These are phyloP conservation scores for Hylia prasina DNA, from an alignment of 2,113 vertebrate genomes.

Conservation along the genomic window DNA sequence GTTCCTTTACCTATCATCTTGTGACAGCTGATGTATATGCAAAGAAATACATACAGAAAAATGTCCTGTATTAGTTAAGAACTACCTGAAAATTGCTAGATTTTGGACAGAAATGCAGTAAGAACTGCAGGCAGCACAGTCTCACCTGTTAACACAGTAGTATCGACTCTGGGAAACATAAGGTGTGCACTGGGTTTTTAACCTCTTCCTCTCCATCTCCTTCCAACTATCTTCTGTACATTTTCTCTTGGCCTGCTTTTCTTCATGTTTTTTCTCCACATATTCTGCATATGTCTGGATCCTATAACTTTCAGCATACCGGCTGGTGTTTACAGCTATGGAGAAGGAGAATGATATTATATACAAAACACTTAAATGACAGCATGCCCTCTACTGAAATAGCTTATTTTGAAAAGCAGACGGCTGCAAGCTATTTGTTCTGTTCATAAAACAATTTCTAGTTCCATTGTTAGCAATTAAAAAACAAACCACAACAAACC, in stretches of 20 bases:
- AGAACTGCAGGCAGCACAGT: not conserved
- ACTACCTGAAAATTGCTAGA: not conserved
- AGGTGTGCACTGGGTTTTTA: slow-evolving; percentile 64
- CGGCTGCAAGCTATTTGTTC: not conserved
- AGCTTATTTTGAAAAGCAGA: not conserved
- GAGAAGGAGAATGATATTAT: not conserved
- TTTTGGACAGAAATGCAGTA: not conserved
- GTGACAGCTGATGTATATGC: not conserved
- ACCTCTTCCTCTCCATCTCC: slow-evolving; percentile 74
- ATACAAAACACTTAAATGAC: not conserved
- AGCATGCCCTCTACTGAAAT: not conserved
- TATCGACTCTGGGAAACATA: slow-evolving; percentile 55
- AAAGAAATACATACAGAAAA: not conserved
- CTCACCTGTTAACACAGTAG: slow-evolving; percentile 68
- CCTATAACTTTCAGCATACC: slow-evolving; percentile 94
- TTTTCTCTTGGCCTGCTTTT: slow-evolving; percentile 77
- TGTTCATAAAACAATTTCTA: not conserved
- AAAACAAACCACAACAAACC: not conserved
- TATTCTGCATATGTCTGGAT: slow-evolving; percentile 98
- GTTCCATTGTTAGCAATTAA: not conserved
- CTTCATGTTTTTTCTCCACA: slow-evolving; percentile 79
- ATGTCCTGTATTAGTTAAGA: not conserved
- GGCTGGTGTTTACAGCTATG: slow-evolving; percentile 94
- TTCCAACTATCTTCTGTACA: slow-evolving; percentile 89
- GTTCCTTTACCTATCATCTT: not conserved